Conservation (phyloP, 2,797 vertebrate genomes). For the Eulemur albifrons region DNA sequence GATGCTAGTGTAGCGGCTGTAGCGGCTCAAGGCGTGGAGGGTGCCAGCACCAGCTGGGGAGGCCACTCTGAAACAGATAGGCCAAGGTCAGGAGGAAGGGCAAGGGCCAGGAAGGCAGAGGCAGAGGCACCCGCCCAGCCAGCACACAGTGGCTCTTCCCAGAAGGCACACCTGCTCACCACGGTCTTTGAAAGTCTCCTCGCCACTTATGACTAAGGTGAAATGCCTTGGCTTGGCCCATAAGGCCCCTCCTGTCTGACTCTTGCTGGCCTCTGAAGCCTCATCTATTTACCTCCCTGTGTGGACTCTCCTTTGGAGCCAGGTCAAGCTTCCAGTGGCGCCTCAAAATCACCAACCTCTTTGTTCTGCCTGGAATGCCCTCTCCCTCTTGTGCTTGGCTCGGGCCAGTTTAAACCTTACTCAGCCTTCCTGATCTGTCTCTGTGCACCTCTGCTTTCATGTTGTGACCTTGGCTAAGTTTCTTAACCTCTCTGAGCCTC, state of each 20-base stretch:
- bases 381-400: not conserved
- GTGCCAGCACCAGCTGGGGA: slow-evolving; percentile 89
- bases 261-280: not conserved
- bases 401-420: not conserved
- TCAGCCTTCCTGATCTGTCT: not conserved
- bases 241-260: not conserved
- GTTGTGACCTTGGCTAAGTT: not conserved
- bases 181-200: not conserved
- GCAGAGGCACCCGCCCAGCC: not conserved
- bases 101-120: not conserved
- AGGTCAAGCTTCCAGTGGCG: not conserved
- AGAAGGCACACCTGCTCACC: not conserved
- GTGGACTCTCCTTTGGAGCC: not conserved
- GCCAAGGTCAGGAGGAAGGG: not conserved
- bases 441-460: not conserved
- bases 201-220: not conserved
- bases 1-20: slow-evolving; percentile 95
- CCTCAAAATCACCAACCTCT: not conserved
- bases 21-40: slow-evolving; percentile 92
- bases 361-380: not conserved
- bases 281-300: not conserved
- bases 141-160: not conserved
- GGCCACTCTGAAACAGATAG: slow-evolving; percentile 85
- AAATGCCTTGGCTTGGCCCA: not conserved
- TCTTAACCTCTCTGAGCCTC: not conserved